Percentiles rank a stretch among this genome's conserved stretches.
These are phyloP conservation scores for Meriones unguiculatus DNA, from an alignment of 2,113 vertebrate genomes.

Conservation along the genomic window DNA sequence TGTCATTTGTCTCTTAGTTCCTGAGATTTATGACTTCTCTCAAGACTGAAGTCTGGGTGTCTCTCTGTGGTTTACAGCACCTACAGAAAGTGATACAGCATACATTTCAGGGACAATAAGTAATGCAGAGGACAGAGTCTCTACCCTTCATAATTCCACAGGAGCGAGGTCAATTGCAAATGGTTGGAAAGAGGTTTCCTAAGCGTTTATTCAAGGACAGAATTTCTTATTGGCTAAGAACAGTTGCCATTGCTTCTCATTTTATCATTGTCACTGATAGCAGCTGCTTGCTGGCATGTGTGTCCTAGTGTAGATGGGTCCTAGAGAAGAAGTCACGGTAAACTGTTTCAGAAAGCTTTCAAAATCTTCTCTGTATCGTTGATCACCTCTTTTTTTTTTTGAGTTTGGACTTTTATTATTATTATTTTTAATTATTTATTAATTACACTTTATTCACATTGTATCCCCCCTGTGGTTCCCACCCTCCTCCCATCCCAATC, in stretches of 20 bases:
- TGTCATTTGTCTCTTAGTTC: background rate
- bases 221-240: no score
- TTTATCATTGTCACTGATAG: background rate
- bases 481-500: no score
- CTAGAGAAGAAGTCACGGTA: background rate
- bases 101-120: background rate
- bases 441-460: no score
- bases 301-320: background rate
- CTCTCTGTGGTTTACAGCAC: background rate
- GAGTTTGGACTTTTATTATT: no score
- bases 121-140: rapidly evolving
- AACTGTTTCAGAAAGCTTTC: background rate
- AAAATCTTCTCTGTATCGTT: background rate
- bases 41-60: background rate
- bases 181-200: background rate
- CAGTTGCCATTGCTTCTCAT: background rate
- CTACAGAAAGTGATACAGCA: background rate
- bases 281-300: background rate
- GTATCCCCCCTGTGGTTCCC: no score
- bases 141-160: background rate
- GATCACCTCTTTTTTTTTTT: background rate
- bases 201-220: background rate
- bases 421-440: no score
- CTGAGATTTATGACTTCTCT: background rate
- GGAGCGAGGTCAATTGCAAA: background rate